These are phyloP conservation scores for Aleadryas rufinucha DNA, from an alignment of 2,113 vertebrate genomes.

Conservation along the genomic window DNA sequence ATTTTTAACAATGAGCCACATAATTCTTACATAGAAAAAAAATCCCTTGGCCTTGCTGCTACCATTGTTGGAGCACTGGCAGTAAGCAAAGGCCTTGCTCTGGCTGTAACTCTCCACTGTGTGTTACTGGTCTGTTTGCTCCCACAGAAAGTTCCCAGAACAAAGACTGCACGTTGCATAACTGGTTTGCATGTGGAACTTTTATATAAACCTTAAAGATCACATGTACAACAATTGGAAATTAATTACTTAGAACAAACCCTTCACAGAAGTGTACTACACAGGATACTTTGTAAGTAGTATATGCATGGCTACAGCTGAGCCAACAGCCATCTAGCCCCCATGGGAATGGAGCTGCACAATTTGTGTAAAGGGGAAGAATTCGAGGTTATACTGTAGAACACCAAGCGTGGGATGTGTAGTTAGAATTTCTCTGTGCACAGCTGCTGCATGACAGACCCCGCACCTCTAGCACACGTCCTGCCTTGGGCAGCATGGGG, in stretches of 20 bases:
- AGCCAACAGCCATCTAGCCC: rapidly evolving
- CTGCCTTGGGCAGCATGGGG: rapidly evolving
- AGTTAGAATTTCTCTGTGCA: background rate
- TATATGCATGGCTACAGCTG: rapidly evolving
- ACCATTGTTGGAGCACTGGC: slow-evolving; percentile 37
- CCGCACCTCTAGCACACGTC: rapidly evolving
- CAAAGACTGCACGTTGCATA: background rate
- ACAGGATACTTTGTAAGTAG: rapidly evolving
- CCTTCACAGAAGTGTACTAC: background rate
- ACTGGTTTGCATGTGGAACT: background rate
- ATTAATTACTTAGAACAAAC: background rate
- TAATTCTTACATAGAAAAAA: slow-evolving; percentile 32
- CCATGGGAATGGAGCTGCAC: background rate
- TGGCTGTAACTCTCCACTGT: background rate
- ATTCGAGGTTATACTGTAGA: background rate
- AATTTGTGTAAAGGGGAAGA: background rate
- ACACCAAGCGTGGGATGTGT: rapidly evolving
- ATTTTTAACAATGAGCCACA: slow-evolving; percentile 55
- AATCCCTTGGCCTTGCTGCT: slow-evolving; percentile 26
- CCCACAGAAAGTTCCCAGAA: background rate
- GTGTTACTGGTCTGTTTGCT: background rate
- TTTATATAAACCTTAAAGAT: background rate
- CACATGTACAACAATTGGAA: background rate
- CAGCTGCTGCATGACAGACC: background rate
- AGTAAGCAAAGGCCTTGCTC: background rate